Percentiles rank a stretch among this genome's conserved stretches.
These are phyloP conservation scores for Geococcyx californianus DNA, from an alignment of 2,113 vertebrate species.

Conservation along the genomic window DNA sequence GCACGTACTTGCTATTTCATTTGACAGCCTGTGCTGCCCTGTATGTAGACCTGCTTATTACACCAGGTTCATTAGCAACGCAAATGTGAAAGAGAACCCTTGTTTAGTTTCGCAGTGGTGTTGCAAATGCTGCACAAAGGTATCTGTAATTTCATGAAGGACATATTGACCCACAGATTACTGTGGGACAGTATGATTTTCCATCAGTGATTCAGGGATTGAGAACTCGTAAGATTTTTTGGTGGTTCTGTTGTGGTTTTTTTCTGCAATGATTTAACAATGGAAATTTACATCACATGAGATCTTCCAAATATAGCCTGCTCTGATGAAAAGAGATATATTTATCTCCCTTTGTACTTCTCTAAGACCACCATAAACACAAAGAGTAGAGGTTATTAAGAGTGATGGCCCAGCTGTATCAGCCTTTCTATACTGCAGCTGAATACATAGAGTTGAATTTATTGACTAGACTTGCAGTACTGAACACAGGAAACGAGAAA, in stretches of 20 bases:
- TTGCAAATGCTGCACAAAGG: background rate
- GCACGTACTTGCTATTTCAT: background rate
- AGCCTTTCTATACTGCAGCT: background rate
- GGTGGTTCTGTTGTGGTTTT: background rate
- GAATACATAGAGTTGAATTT: background rate
- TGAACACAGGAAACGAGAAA: background rate
- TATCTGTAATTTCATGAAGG: background rate
- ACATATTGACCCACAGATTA: background rate
- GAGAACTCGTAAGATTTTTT: background rate
- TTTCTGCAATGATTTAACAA: background rate
- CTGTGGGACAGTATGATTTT: background rate
- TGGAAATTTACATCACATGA: conserved; percentile 10
- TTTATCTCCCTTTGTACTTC: conserved; percentile 25
- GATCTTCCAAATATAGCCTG: conserved; percentile 15
- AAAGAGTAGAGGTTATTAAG: conserved; percentile 2
- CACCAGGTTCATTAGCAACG: background rate
- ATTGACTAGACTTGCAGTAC: background rate
- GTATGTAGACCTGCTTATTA: background rate
- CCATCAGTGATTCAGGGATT: background rate
- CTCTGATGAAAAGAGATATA: conserved; percentile 29
- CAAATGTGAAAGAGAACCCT: background rate
- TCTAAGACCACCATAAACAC: conserved; percentile 1
- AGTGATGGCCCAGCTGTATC: background rate
- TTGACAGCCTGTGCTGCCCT: background rate
- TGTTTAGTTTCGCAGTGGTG: background rate